A percentile compares a stretch with the other conserved stretches of the same genome.
Conservation (phyloP, 92 coral and sea anemone species). For the Micromussa lordhowensis region DNA sequence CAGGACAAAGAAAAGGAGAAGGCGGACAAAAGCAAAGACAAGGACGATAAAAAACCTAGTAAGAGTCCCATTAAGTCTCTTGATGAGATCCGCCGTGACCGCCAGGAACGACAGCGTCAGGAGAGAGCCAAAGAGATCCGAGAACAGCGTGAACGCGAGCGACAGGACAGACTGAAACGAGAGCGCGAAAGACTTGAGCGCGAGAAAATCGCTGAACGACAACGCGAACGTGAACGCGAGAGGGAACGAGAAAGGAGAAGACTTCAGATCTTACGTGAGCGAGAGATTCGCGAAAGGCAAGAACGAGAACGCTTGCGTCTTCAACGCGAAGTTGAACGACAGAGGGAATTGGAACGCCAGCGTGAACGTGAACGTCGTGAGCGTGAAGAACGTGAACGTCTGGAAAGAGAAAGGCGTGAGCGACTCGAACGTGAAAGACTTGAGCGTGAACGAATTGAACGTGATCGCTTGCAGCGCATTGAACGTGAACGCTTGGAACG, state of each 20-base stretch:
- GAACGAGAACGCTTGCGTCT: constrained; percentile 91
- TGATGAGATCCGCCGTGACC: constrained; percentile 92
- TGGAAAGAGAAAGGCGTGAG: constrained; percentile 93
- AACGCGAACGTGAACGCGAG: constrained; percentile 92
- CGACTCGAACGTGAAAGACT: constrained; percentile 93
- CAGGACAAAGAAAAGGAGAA: constrained; percentile 51
- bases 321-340: constrained; percentile 92
- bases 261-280: constrained; percentile 85
- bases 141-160: constrained; percentile 91
- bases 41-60: constrained; percentile 65
- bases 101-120: constrained; percentile 86
- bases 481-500: constrained; percentile 95
- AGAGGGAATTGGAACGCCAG: constrained; percentile 86
- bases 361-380: constrained; percentile 88
- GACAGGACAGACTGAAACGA: constrained; percentile 88
- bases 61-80: constrained; percentile 78
- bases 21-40: constrained; percentile 35
- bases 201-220: constrained; percentile 87
- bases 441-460: constrained; percentile 87
- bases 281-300: constrained; percentile 90
- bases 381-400: constrained; percentile 85
- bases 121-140: constrained; percentile 83
- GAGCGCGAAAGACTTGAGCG: constrained; percentile 98
- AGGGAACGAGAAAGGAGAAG: constrained; percentile 96
- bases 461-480: constrained; percentile 91